Base-by-base conservation (phyloP, 2,888 invertebrate species). In the Limnephilus marmoratus region DNA sequence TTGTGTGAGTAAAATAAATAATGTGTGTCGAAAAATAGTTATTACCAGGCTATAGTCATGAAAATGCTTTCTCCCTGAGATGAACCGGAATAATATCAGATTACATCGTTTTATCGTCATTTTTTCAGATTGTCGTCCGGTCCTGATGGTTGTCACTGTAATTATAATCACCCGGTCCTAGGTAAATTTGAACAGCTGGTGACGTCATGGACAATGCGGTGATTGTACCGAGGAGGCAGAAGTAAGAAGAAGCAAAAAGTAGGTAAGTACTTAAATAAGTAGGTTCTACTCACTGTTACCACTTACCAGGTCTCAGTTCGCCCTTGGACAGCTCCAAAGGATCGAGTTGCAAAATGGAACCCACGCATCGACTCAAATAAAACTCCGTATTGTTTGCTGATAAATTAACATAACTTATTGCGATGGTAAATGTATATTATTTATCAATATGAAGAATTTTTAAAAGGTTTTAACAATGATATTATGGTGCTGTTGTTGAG, bases 171-270 rank as follows among this genome's bases (percentile, higher is more conserved):
- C 29, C 45, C 12, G 49, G 49, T 13, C 29, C 49, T 29, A 86
- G 85, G 45, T 86, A 4, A 86, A 24, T 49, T 45, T 86, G 29
- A 41, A 49, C 85, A 11, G 29, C 68, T 41, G n/a, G 41, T 85
- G 85, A 85, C 85, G 45, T 85, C 85, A 49, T n/a, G 24, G 13
- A 86, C 49, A 86, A 86, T 86, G 49, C 41, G 29, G 41, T 86
- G 85, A 41, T 85, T 86, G 85, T 86, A 45, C 29, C n/a, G 13
- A n/a, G 18, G 18, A 24, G 12, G 2, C 41, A 24, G 37, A 12
- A n/a, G 24, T 24, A 45, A 29, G n/a, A 37, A 41, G 82, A 29
- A 2, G 34, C 4, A 82, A 31, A 3, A 34, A 82, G 31, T 34
- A 15, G 82, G 13, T 13, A 5, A 82, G 31, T 34, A 34, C 31